These are phyloP conservation scores for Brachyrhaphis roseni DNA, from an alignment of 2,797 vertebrate genomes.

Conservation along the genomic window DNA sequence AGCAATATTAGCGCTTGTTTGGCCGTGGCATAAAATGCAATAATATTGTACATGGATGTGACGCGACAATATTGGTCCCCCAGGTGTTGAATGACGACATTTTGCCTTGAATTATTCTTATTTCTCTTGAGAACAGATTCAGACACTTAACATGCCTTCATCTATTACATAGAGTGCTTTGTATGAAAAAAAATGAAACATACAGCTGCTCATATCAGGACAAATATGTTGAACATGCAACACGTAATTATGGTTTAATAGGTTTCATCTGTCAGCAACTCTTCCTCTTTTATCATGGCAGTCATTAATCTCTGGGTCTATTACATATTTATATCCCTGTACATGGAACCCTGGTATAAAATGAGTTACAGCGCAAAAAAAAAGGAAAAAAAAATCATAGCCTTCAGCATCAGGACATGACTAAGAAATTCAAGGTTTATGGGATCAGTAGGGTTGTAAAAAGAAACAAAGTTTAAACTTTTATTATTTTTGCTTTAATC, in stretches of 20 bases:
- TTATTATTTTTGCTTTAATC: background rate
- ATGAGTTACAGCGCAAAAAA: slow-evolving; percentile 68
- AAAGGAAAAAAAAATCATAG: background rate
- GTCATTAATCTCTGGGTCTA: slow-evolving; percentile 69
- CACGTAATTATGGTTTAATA: slow-evolving; percentile 78
- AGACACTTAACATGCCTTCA: slow-evolving; percentile 45
- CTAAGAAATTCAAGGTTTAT: slow-evolving; percentile 39
- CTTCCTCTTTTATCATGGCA: slow-evolving; percentile 72
- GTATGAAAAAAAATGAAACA: slow-evolving; percentile 71
- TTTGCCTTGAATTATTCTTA: slow-evolving; percentile 71
- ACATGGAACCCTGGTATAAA: slow-evolving; percentile 59
- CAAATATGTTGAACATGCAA: slow-evolving; percentile 74
- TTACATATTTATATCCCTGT: slow-evolving; percentile 67
- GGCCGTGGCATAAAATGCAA: slow-evolving; percentile 77
- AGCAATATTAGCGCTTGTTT: slow-evolving; percentile 82
- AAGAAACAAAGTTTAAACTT: slow-evolving; percentile 25
- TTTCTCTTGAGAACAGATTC: slow-evolving; percentile 57
- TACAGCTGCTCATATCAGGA: slow-evolving; percentile 60
- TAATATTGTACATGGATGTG: slow-evolving; percentile 72
- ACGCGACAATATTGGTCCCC: slow-evolving; percentile 72
- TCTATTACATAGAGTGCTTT: slow-evolving; percentile 60
- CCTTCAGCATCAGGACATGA: slow-evolving; percentile 26
- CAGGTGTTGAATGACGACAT: slow-evolving; percentile 63
- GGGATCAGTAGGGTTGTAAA: slow-evolving; percentile 1
- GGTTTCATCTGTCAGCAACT: slow-evolving; percentile 74